Percentiles rank a stretch among this genome's conserved stretches.
Evolutionary conservation across 2,888 invertebrate species (phyloP).

Genomic region (Arge pagana): DNA sequence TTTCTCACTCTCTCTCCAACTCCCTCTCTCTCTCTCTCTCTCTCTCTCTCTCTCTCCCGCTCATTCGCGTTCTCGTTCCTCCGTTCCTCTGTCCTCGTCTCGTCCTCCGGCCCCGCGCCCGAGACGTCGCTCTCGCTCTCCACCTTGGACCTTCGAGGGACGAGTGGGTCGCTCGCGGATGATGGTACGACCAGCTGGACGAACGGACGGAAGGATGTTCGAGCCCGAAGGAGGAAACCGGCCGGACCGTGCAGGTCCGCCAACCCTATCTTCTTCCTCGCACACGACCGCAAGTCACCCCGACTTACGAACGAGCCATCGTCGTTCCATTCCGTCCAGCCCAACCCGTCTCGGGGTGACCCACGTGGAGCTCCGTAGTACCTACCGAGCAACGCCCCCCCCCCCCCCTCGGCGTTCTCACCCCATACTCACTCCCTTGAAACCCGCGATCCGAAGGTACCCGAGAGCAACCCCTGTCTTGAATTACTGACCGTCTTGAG

Average conservation of each 20-base stretch:
- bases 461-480: constrained; percentile 19
- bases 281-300: constrained; percentile 56
- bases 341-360: constrained; percentile 13
- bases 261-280: constrained; percentile 55
- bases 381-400: too few relatives aligned
- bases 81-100: too few relatives aligned
- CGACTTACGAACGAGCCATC: constrained; percentile 25
- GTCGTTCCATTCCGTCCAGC: constrained; percentile 15
- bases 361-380: too few relatives aligned
- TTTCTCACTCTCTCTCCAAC: constrained; percentile 26
- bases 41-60: constrained; percentile 11
- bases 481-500: constrained; percentile 21
- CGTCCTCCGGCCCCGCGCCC: too few relatives aligned
- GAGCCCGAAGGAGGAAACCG: constrained; percentile 28
- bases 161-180: constrained; percentile 21
- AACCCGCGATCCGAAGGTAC: constrained; percentile 1
- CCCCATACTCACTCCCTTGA: constrained; percentile 39
- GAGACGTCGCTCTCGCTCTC: too few relatives aligned
- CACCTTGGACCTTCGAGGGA: constrained; percentile 19
- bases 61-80: constrained; percentile 7
- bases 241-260: too few relatives aligned
- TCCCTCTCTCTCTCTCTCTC: constrained; percentile 33
- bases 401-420: constrained; percentile 33
- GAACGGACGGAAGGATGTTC: constrained; percentile 16
- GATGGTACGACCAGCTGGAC: constrained; percentile 15